These are phyloP conservation scores for Gryon sp. DNA, from an alignment of 1,140 invertebrate genomes.

Conservation along the genomic window DNA sequence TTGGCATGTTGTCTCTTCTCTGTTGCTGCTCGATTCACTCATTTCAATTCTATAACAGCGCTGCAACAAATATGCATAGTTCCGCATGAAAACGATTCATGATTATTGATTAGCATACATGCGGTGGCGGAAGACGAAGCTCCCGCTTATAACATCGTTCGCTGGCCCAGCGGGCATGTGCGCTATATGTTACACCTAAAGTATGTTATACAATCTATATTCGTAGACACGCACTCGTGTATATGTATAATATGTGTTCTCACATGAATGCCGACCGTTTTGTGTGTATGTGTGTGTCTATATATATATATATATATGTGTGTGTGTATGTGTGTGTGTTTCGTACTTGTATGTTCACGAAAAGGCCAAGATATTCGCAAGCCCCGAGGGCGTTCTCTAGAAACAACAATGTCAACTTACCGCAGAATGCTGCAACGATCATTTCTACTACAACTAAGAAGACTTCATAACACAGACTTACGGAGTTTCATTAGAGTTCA, in stretches of 20 bases:
- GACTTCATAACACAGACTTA: too few species aligned
- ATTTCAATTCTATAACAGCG: slow-evolving; percentile 65
- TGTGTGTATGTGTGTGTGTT: too few species aligned
- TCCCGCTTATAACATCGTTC: slow-evolving; percentile 67
- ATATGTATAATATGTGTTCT: slow-evolving; percentile 57
- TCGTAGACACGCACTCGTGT: slow-evolving; percentile 60
- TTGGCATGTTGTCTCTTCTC: too few species aligned
- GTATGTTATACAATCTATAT: slow-evolving; percentile 64
- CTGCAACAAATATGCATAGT: slow-evolving; percentile 72
- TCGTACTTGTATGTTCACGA: slow-evolving; percentile 53
- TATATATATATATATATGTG: too few species aligned
- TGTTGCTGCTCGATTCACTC: slow-evolving; percentile 12
- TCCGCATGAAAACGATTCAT: slow-evolving; percentile 73
- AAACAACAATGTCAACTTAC: slow-evolving; percentile 79
- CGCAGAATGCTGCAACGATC: slow-evolving; percentile 67
- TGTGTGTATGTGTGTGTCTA: too few species aligned
- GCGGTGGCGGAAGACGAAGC: slow-evolving; percentile 64
- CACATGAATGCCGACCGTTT: slow-evolving; percentile 36
- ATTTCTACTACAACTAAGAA: slow-evolving; percentile 60
- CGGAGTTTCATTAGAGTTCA: too few species aligned
- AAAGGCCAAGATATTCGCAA: slow-evolving; percentile 74
- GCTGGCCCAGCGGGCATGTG: slow-evolving; percentile 71
- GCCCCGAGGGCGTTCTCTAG: slow-evolving; percentile 71
- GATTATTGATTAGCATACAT: slow-evolving; percentile 75
- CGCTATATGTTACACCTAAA: slow-evolving; percentile 65